Conservation (phyloP, 2,797 vertebrate genomes). For the Eulemur coronatus region DNA sequence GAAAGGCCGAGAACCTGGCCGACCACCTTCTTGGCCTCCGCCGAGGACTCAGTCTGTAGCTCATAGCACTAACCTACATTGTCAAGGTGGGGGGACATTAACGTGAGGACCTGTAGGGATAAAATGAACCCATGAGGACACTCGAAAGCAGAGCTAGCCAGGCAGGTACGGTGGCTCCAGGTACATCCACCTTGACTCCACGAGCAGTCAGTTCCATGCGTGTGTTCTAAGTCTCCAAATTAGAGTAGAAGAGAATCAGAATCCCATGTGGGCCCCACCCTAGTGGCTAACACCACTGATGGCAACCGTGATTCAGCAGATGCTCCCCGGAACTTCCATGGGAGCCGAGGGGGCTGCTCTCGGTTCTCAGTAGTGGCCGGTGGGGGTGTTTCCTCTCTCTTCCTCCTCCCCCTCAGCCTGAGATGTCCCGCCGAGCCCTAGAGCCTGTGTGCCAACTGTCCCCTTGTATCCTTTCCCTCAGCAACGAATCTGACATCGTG, state of each 20-base stretch:
- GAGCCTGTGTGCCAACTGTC: rapidly evolving
- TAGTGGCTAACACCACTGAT: rapidly evolving
- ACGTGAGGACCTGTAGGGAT: not conserved
- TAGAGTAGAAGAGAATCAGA: not conserved
- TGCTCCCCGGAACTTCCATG: not conserved
- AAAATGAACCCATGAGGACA: rapidly evolving
- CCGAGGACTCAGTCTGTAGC: not conserved
- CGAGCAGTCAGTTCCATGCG: rapidly evolving
- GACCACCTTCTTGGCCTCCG: not conserved
- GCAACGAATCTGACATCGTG: slow-evolving; percentile 95
- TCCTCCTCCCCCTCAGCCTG: no score
- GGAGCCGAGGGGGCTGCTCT: not conserved
- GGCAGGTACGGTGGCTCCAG: no score
- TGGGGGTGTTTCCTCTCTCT: not conserved
- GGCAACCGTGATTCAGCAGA: not conserved
- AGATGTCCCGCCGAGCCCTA: rapidly evolving
- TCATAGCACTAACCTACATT: rapidly evolving
- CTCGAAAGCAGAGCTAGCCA: not conserved
- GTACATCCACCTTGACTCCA: not conserved
- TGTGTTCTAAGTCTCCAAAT: not conserved
- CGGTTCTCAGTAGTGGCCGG: not conserved
- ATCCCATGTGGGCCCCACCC: rapidly evolving
- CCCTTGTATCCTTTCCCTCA: slow-evolving; percentile 72
- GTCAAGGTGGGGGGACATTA: not conserved
- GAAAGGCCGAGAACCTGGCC: not conserved